phyloP scores from a whole-genome alignment of 1,140 invertebrate species.

The Orius insidiosus region DNA sequence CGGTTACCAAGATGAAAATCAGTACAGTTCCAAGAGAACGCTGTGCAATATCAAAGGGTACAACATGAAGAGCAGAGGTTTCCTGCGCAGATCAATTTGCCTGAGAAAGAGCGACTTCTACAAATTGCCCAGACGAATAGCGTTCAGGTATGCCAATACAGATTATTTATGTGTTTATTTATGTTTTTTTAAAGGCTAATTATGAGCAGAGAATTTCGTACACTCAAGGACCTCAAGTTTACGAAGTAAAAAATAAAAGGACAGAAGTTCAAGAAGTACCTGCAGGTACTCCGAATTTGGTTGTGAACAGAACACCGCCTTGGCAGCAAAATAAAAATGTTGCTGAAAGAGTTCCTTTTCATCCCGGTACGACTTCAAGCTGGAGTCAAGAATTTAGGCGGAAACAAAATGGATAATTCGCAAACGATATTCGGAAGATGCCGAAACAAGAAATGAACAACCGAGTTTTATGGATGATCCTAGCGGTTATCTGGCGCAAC shows the following conservation, averaged over 20 bases:
- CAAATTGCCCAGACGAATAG: too few relatives aligned
- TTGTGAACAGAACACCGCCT: constrained; percentile 18
- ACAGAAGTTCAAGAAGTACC: neutral
- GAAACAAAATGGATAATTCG: constrained; percentile 31
- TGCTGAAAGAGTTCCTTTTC: constrained; percentile 47
- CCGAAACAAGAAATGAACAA: constrained; percentile 33
- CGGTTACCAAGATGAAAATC: constrained; percentile 11
- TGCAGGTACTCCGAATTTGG: neutral
- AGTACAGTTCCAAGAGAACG: constrained; percentile 1
- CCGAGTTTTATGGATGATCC: constrained; percentile 65
- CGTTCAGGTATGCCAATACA: too few relatives aligned
- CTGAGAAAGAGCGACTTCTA: too few relatives aligned
- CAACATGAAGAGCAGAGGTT: neutral
- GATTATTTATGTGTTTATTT: too few relatives aligned
- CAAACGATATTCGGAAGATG: constrained; percentile 33
- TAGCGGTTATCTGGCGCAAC: constrained; percentile 70
- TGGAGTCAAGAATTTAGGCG: constrained; percentile 42
- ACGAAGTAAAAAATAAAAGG: constrained; percentile 1
- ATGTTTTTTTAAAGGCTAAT: too few relatives aligned
- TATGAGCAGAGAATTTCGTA: too few relatives aligned
- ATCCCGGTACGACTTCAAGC: constrained; percentile 35
- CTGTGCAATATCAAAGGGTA: constrained; percentile 4
- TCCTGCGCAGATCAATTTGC: neutral
- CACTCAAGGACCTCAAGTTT: neutral
- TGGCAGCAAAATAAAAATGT: constrained; percentile 37